Conservation (phyloP, 1,140 invertebrate species). For the Trachymyrmex cornetzi region DNA sequence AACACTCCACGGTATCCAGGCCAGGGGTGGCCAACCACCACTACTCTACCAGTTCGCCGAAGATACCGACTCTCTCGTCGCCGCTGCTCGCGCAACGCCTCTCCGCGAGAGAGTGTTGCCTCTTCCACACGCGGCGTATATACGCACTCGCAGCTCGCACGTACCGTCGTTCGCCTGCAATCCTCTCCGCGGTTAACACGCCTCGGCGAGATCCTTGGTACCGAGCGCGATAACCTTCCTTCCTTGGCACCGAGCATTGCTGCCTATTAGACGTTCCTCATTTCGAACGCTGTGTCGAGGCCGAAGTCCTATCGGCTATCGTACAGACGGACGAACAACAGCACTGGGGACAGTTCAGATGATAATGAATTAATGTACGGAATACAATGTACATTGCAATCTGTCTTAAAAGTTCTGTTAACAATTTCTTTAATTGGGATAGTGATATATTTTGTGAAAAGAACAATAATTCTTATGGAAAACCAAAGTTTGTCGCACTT, state of each 20-base stretch:
- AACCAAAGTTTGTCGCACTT: neutral
- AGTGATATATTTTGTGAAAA: neutral
- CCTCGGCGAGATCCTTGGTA: slow-evolving; percentile 60
- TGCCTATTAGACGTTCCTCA: slow-evolving; percentile 53
- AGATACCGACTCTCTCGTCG: slow-evolving; percentile 42
- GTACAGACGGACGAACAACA: neutral
- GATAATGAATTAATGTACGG: slow-evolving; percentile 10
- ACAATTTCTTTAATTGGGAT: neutral
- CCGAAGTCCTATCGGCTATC: slow-evolving; percentile 29
- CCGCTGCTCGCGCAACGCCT: slow-evolving; percentile 42
- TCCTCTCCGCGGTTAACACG: slow-evolving; percentile 50
- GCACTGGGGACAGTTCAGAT: neutral
- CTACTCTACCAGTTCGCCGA: slow-evolving; percentile 24
- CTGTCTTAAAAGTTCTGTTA: neutral
- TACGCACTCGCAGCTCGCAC: neutral
- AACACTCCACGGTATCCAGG: slow-evolving; percentile 83
- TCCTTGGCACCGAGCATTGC: slow-evolving; percentile 59
- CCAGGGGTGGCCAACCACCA: slow-evolving; percentile 82
- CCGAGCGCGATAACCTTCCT: slow-evolving; percentile 68
- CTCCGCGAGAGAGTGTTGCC: slow-evolving; percentile 32
- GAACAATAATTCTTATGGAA: neutral
- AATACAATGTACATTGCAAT: neutral
- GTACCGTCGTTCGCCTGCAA: slow-evolving; percentile 8
- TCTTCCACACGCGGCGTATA: neutral
- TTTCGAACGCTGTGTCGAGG: slow-evolving; percentile 58